Base-by-base conservation (phyloP, 2,888 invertebrate genomes). In the Euplexia lucipara region DNA sequence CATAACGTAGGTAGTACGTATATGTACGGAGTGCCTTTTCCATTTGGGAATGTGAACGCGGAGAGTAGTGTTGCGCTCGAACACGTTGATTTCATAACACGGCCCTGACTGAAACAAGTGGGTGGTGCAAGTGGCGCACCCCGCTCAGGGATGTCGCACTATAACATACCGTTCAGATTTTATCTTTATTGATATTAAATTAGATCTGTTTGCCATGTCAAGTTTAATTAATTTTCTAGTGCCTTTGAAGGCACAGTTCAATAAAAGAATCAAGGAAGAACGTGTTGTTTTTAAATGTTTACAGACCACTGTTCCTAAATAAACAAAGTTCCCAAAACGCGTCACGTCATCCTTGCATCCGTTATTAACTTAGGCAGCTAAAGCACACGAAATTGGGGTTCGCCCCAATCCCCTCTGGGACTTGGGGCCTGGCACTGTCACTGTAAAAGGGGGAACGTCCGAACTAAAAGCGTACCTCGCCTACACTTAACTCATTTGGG, bases 61-160 rank as follows among this genome's bases (percentile, higher is more conserved):
- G 86, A 83, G 88, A 84, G 87, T 89, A 92, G 93, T 91, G 92
- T 91, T 91, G 88, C 91, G 93, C 94, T 94, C 92, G 91, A 94
- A 93, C 95, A 93, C 95, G 95, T 92, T 95, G 95, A 95, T 95
- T 95, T 95, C 95, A 95, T 94, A 94, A 95, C 94, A 92, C 90
- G 90, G 89, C 88, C 88, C 91, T 87, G 90, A 87, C 90, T 92
- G 92, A 88, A 92, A 93, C 93, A 93, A 94, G 95, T 93, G 93
- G 94, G 95, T 91, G 93, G 93, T 88, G 92, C 91, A 91, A 92
- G 91, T 91, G 90, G 88, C 88, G 85, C 91, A 89, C 88, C 91
- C 86, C 86, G 70, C 66, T 47, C 67, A 80, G 88, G 89, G 88
- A 85, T 71, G 90, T 84, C 62, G 47, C 75, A 44, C 44, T 0